Percentiles rank a stretch among this genome's conserved stretches.
These are phyloP conservation scores for Busseola fusca DNA, from an alignment of 2,888 invertebrate species.

Conservation along the genomic window DNA sequence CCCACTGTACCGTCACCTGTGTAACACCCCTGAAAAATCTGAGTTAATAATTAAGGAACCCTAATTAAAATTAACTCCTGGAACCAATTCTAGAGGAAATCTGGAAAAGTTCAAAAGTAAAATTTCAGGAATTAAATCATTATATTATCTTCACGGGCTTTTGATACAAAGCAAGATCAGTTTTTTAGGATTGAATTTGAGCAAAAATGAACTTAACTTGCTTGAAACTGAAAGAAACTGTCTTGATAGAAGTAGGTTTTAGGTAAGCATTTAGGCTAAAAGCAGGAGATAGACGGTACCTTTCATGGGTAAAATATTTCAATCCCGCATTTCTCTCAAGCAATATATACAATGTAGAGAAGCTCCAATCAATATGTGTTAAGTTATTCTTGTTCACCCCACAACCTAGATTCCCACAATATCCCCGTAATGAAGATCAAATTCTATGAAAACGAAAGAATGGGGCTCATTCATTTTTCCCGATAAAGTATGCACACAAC, in stretches of 20 bases:
- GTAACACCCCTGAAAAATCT: background rate
- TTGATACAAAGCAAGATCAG: background rate
- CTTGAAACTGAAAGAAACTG: no score
- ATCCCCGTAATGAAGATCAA: conserved; percentile 37
- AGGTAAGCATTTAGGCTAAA: background rate
- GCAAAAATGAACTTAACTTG: no score
- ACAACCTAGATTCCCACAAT: conserved; percentile 45
- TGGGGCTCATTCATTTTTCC: conserved; percentile 47
- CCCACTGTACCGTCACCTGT: background rate
- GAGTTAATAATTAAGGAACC: background rate
- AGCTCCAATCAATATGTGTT: conserved; percentile 17
- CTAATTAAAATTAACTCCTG: background rate
- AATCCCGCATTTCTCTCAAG: background rate
- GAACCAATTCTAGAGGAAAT: background rate
- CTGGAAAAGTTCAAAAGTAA: background rate
- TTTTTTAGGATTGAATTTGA: background rate
- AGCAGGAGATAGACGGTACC: background rate
- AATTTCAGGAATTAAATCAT: background rate
- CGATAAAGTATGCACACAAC: conserved; percentile 59
- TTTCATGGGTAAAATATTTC: background rate
- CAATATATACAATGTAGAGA: conserved; percentile 5
- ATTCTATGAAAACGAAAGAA: conserved; percentile 49
- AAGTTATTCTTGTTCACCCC: conserved; percentile 45
- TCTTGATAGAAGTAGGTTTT: background rate
- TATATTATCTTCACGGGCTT: conserved; percentile 1